Conservation (phyloP, 1,140 invertebrate genomes). For the Drosophila eugracilis region DNA sequence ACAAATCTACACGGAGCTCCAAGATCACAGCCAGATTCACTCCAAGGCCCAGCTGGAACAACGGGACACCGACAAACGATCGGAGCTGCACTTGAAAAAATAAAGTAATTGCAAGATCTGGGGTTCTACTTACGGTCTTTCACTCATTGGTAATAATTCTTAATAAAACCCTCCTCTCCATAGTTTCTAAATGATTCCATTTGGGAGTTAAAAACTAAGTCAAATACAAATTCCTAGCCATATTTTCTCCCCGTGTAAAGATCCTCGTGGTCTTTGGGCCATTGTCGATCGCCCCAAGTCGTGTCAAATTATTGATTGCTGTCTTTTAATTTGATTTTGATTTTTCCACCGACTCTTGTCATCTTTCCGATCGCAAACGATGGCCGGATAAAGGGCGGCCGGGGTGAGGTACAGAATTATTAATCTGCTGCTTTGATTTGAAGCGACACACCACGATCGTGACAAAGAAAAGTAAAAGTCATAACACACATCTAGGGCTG, state of each 20-base stretch:
- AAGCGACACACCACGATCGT: constrained; percentile 58
- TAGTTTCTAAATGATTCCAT: background rate
- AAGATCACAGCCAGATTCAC: constrained; percentile 11
- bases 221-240: background rate
- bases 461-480: constrained; percentile 82
- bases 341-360: constrained; percentile 58
- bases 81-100: background rate
- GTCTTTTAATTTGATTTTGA: constrained; percentile 80
- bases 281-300: constrained; percentile 51
- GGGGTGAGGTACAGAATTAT: constrained; percentile 31
- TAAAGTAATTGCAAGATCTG: too few relatives aligned
- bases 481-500: constrained; percentile 61
- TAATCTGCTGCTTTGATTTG: constrained; percentile 75
- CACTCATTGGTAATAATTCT: too few relatives aligned
- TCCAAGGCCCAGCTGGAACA: constrained; percentile 26
- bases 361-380: constrained; percentile 61
- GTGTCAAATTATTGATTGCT: constrained; percentile 77
- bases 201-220: background rate
- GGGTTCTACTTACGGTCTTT: too few relatives aligned
- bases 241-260: constrained; percentile 10
- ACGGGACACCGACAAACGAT: constrained; percentile 56
- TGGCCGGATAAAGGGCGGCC: constrained; percentile 8
- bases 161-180: background rate
- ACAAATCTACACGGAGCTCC: constrained; percentile 50
- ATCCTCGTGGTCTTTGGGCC: constrained; percentile 36